phyloP scores from a whole-genome alignment of 2,797 vertebrate species.

The Neoniphon sammara region DNA sequence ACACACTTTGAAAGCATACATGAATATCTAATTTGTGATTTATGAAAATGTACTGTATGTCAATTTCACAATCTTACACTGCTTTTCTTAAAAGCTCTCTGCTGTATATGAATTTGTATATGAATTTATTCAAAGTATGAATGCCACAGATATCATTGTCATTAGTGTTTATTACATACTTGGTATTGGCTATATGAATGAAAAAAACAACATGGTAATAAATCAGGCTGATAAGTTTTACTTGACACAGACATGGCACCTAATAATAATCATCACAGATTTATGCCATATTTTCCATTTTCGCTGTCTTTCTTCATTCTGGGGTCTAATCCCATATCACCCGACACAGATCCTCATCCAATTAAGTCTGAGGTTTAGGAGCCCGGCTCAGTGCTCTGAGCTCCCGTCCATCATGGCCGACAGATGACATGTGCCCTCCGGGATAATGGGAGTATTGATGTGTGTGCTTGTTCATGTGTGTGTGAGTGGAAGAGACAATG shows the following conservation, averaged over 20 bases:
- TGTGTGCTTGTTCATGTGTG: no score
- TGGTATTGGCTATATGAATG: not conserved
- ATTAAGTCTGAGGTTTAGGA: constrained; percentile 4
- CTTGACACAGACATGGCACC: not conserved
- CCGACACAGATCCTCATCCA: not conserved
- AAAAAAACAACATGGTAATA: no score
- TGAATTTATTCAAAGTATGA: no score
- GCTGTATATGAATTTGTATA: no score
- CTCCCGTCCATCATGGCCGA: not conserved
- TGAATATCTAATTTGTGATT: no score
- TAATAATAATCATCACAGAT: not conserved
- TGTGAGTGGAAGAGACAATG: not conserved
- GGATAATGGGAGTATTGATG: no score
- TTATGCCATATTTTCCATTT: constrained; percentile 22
- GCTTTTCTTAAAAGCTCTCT: no score
- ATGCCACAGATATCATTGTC: not conserved
- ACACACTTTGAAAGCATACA: no score
- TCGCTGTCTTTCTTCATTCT: not conserved
- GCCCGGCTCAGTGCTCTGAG: not conserved
- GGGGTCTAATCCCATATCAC: constrained; percentile 2
- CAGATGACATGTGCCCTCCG: not conserved
- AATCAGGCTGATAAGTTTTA: no score
- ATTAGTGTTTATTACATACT: not conserved
- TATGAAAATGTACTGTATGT: no score
- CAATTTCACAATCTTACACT: no score